A percentile compares a stretch with the other conserved stretches of the same genome.
These are phyloP conservation scores for Heliconius melpomene DNA, from an alignment of 1,140 invertebrate species.

Conservation along the genomic window DNA sequence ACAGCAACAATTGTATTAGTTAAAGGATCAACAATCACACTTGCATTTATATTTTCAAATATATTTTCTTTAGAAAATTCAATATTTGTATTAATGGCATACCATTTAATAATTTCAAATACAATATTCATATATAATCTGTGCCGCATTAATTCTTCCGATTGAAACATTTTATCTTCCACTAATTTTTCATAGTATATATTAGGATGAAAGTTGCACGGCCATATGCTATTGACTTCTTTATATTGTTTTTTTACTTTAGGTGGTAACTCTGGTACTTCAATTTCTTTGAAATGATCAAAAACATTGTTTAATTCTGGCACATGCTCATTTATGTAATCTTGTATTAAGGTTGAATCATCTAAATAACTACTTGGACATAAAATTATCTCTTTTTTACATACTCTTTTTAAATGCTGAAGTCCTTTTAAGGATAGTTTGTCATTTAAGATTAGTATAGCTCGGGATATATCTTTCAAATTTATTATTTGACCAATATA, in stretches of 20 bases:
- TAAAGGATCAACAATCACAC: slow-evolving; percentile 87
- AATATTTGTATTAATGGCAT: slow-evolving; percentile 39
- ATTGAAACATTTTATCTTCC: slow-evolving; percentile 84
- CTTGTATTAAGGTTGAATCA: slow-evolving; percentile 70
- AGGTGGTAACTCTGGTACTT: slow-evolving; percentile 84
- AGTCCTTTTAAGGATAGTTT: slow-evolving; percentile 83
- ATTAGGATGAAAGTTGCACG: slow-evolving; percentile 92
- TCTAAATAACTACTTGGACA: slow-evolving; percentile 65
- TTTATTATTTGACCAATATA: slow-evolving; percentile 83
- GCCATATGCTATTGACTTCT: slow-evolving; percentile 86
- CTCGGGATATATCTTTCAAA: slow-evolving; percentile 83
- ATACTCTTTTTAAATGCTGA: slow-evolving; percentile 88
- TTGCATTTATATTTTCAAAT: slow-evolving; percentile 71
- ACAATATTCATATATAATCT: slow-evolving; percentile 84
- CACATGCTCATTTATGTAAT: slow-evolving; percentile 75
- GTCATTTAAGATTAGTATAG: slow-evolving; percentile 82
- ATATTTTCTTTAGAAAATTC: slow-evolving; percentile 39
- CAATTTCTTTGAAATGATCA: slow-evolving; percentile 79
- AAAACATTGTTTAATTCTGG: slow-evolving; percentile 80
- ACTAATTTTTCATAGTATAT: slow-evolving; percentile 85
- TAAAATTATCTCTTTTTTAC: slow-evolving; percentile 83
- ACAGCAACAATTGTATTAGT: slow-evolving; percentile 84
- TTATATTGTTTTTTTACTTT: slow-evolving; percentile 86
- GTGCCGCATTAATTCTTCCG: slow-evolving; percentile 82
- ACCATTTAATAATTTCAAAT: slow-evolving; percentile 80